A percentile compares a stretch with the other conserved stretches of the same genome.
Evolutionary conservation across 2,888 invertebrate species (phyloP).

Genomic region (Pristionchus arcanus): DNA sequence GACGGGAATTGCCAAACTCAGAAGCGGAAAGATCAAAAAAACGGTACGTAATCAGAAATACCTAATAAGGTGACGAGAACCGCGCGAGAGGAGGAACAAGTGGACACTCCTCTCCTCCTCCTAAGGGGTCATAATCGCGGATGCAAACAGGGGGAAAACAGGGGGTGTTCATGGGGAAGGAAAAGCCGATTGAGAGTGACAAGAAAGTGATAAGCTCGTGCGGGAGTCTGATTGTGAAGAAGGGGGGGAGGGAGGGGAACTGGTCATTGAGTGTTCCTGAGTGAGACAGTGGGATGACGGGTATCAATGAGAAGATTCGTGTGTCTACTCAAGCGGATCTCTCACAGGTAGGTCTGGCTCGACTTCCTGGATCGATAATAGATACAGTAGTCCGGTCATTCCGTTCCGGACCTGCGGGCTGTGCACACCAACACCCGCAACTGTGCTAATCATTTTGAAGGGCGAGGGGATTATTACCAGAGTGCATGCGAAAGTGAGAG

Average conservation of each 20-base stretch:
- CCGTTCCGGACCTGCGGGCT: slow-evolving; percentile 20
- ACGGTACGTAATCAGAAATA: not conserved
- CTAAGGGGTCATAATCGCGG: not conserved
- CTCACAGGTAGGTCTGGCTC: slow-evolving; percentile 14
- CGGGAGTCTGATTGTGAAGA: slow-evolving; percentile 5
- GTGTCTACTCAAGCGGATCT: not conserved
- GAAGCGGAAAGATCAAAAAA: not conserved
- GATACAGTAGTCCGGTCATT: not conserved
- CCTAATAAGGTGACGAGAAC: not conserved
- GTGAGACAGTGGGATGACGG: slow-evolving; percentile 37
- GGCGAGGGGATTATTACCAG: slow-evolving; percentile 27
- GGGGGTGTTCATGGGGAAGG: not conserved
- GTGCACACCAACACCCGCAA: not conserved
- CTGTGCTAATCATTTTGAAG: slow-evolving; percentile 47
- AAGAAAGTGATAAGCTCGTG: slow-evolving; percentile 42
- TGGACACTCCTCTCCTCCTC: not conserved
- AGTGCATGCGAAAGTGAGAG: slow-evolving; percentile 3
- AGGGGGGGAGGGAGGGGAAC: not conserved
- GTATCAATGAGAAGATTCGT: slow-evolving; percentile 9
- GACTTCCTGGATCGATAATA: not conserved
- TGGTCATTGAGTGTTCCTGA: not conserved
- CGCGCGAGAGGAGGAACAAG: not conserved
- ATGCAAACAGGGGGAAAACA: not conserved
- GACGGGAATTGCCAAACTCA: not conserved
- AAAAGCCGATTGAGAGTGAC: slow-evolving; percentile 15